Evolutionary conservation across 2,888 invertebrate genomes (phyloP).

Genomic region (Xestia c-nigrum): DNA sequence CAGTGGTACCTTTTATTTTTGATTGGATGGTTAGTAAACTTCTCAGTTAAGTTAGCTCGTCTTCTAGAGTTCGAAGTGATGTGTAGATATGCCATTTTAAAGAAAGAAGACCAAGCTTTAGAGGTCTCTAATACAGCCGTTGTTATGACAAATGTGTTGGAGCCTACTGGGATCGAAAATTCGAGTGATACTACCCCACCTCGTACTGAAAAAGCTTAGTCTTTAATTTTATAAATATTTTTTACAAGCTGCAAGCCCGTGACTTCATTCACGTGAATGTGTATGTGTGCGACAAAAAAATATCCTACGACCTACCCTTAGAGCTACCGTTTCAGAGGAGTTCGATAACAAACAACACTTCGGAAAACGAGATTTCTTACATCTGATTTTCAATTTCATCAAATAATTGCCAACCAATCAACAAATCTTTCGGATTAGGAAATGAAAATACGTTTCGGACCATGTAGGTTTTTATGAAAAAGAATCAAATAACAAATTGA

Average conservation of each 20-base stretch:
- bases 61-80: conserved; percentile 83
- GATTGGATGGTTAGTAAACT: conserved; percentile 76
- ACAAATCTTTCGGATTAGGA: background rate
- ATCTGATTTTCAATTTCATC: background rate
- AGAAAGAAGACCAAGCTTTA: conserved; percentile 64
- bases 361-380: no score
- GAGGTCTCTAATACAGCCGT: conserved; percentile 57
- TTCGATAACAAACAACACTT: no score
- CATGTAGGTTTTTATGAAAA: conserved; percentile 17
- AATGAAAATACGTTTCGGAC: background rate
- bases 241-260: no score
- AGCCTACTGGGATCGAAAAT: background rate
- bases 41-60: conserved; percentile 74
- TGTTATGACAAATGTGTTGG: conserved; percentile 3
- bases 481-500: conserved; percentile 46
- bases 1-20: conserved; percentile 74
- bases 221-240: background rate
- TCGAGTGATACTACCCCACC: background rate
- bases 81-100: conserved; percentile 81
- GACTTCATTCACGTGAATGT: no score
- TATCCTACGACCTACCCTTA: no score
- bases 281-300: no score
- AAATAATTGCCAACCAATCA: background rate
- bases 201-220: background rate
- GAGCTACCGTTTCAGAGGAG: no score